These are phyloP conservation scores for Microctenopoma steveboyesi DNA, from an alignment of 2,797 vertebrate species.

Conservation along the genomic window DNA sequence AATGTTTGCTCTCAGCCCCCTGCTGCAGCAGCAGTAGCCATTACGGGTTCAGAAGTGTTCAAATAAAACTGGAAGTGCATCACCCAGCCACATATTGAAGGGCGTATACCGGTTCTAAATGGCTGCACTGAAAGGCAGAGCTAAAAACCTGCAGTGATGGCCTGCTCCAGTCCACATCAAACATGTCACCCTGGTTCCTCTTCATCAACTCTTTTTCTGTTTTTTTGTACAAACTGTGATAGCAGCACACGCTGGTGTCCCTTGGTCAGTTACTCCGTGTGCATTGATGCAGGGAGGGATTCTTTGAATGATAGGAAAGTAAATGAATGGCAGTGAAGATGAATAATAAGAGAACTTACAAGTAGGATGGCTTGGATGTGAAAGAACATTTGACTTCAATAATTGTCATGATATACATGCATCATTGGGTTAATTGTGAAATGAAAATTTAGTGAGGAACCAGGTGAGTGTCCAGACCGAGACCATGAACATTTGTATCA, in stretches of 20 bases:
- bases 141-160: constrained; percentile 1
- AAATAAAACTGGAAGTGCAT: background rate
- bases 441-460: too few relatives aligned
- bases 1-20: background rate
- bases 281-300: too few relatives aligned
- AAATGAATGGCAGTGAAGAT: too few relatives aligned
- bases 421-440: too few relatives aligned
- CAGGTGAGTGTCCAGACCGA: too few relatives aligned
- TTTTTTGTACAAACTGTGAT: background rate
- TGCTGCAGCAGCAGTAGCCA: background rate
- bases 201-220: background rate
- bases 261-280: too few relatives aligned
- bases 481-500: too few relatives aligned
- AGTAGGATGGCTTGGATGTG: too few relatives aligned
- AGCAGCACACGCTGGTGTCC: background rate
- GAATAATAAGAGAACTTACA: too few relatives aligned
- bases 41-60: background rate
- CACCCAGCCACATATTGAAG: background rate
- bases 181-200: background rate
- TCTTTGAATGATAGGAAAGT: too few relatives aligned
- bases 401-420: too few relatives aligned
- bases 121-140: background rate
- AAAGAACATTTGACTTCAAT: too few relatives aligned
- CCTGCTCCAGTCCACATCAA: background rate
- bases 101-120: background rate